Evolutionary conservation across 2,888 invertebrate genomes (phyloP).

Genomic region (Lysandra coridon): DNA sequence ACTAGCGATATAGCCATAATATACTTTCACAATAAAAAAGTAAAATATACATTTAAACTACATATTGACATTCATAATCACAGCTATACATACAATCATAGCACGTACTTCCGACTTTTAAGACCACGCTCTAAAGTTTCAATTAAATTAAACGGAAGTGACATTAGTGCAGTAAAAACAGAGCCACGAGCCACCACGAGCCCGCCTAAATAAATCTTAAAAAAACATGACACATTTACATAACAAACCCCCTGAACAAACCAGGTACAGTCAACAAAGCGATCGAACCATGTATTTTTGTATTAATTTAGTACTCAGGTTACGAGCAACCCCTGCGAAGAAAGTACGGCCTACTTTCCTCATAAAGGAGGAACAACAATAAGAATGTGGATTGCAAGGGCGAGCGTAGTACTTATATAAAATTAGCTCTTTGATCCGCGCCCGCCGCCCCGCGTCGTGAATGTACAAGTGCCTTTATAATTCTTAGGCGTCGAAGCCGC

Average conservation of each 20-base stretch:
- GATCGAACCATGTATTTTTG: slow-evolving; percentile 66
- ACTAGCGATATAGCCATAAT: too few relatives aligned
- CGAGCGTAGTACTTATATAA: slow-evolving; percentile 74
- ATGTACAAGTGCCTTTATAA: slow-evolving; percentile 71
- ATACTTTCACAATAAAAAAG: too few relatives aligned
- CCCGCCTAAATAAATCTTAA: slow-evolving; percentile 61
- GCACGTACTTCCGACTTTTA: slow-evolving; percentile 32
- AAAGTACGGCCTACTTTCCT: slow-evolving; percentile 64
- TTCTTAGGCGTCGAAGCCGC: slow-evolving; percentile 58
- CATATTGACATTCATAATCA: neutral
- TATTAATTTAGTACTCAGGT: slow-evolving; percentile 77
- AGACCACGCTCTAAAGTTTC: slow-evolving; percentile 34
- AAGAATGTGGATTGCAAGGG: slow-evolving; percentile 64
- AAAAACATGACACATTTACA: slow-evolving; percentile 74
- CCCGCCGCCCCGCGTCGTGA: slow-evolving; percentile 67
- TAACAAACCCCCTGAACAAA: slow-evolving; percentile 73
- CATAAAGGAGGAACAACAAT: slow-evolving; percentile 74
- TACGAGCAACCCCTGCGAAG: slow-evolving; percentile 66
- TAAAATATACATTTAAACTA: too few relatives aligned
- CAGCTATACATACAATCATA: neutral
- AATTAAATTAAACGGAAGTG: slow-evolving; percentile 35
- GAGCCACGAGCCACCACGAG: slow-evolving; percentile 64
- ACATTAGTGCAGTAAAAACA: slow-evolving; percentile 47
- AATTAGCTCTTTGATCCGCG: slow-evolving; percentile 78
- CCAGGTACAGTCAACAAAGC: slow-evolving; percentile 67